Evolutionary conservation across 2,888 invertebrate genomes (phyloP).

Genomic region (Pristionchus japonicus): DNA sequence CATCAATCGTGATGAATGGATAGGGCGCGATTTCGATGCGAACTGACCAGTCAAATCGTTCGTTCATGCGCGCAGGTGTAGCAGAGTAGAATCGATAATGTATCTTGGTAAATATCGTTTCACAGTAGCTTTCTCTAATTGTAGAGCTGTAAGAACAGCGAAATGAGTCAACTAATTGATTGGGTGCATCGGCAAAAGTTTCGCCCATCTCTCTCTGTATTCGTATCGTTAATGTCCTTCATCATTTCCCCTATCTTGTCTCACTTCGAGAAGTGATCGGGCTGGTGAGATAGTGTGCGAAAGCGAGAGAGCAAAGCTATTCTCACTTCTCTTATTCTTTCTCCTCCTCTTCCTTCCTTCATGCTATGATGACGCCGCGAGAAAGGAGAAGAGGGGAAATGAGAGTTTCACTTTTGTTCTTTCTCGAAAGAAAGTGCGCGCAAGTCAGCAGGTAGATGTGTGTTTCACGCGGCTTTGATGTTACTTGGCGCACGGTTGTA

Average conservation of each 20-base stretch:
- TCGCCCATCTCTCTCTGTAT: background rate
- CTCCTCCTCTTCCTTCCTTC: background rate
- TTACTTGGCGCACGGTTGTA: too few species aligned
- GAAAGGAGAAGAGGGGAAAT: background rate
- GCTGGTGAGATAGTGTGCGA: too few species aligned
- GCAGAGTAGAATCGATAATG: background rate
- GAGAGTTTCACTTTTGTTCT: slow-evolving; percentile 16
- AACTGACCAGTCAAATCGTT: background rate
- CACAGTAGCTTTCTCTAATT: background rate
- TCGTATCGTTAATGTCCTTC: slow-evolving; percentile 14
- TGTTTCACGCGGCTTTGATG: background rate
- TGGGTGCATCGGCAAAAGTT: background rate
- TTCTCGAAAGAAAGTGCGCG: background rate
- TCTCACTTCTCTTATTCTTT: too few species aligned
- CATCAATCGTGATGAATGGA: background rate
- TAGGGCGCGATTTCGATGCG: background rate
- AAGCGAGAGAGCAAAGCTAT: too few species aligned
- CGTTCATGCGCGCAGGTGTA: background rate
- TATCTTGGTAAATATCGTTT: background rate
- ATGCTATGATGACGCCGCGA: background rate
- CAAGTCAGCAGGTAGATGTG: background rate
- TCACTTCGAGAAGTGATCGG: too few species aligned
- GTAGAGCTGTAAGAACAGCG: background rate
- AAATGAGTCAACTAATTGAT: background rate
- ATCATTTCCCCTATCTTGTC: background rate